Percentiles rank a stretch among this genome's conserved stretches.
Conservation (phyloP, 2,797 vertebrate genomes). For the Lates japonicus region DNA sequence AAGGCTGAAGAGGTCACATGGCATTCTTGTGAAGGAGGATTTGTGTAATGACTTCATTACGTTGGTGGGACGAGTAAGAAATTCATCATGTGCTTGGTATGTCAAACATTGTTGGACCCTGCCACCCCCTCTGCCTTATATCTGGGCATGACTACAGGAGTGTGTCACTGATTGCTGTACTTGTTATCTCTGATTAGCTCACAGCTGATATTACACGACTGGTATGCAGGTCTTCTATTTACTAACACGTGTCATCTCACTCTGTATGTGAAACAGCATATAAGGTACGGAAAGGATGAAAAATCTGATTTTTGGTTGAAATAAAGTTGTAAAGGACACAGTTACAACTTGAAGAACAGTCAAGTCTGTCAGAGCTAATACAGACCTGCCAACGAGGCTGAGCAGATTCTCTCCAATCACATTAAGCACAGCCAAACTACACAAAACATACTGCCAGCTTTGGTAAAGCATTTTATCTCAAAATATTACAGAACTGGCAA, state of each 20-base stretch:
- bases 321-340: conserved; percentile 20
- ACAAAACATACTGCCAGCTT: conserved; percentile 52
- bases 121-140: conserved; percentile 26
- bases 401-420: conserved; percentile 40
- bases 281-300: conserved; percentile 1
- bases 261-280: conserved; percentile 2
- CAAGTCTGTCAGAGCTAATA: conserved; percentile 14
- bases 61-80: conserved; percentile 39
- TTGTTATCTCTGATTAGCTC: conserved; percentile 35
- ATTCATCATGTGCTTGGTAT: conserved; percentile 63
- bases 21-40: conserved; percentile 6
- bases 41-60: conserved; percentile 37
- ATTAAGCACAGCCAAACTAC: conserved; percentile 56
- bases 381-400: conserved; percentile 27
- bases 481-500: conserved; percentile 64
- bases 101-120: conserved; percentile 30
- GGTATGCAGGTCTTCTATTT: background rate
- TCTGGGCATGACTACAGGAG: conserved; percentile 37
- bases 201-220: conserved; percentile 18
- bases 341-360: conserved; percentile 8
- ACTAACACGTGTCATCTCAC: background rate
- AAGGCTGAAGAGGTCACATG: background rate
- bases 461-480: conserved; percentile 65
- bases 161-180: conserved; percentile 37
- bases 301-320: conserved; percentile 14